phyloP scores from a whole-genome alignment of 2,888 invertebrate genomes.

The Dendrolimus pini region DNA sequence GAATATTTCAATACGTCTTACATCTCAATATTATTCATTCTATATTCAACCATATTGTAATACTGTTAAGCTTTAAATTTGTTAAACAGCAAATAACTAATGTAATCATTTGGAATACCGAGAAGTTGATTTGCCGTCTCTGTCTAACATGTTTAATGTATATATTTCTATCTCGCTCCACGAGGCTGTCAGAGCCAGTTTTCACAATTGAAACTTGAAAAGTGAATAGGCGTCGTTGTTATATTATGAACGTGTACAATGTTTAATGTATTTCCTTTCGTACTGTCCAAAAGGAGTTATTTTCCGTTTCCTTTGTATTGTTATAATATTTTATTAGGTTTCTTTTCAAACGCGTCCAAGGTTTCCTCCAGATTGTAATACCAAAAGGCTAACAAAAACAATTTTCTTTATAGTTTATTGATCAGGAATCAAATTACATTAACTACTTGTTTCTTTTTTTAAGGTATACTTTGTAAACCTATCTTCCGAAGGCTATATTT shows the following conservation, averaged over 20 bases:
- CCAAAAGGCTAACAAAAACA: too few species aligned
- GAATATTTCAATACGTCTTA: conserved; percentile 15
- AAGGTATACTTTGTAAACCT: too few species aligned
- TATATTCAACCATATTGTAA: conserved; percentile 14
- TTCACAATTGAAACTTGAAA: conserved; percentile 50
- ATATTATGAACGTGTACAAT: conserved; percentile 5
- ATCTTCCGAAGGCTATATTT: too few species aligned
- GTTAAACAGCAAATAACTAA: neutral
- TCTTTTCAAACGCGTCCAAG: neutral
- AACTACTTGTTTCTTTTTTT: too few species aligned
- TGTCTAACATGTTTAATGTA: conserved; percentile 9
- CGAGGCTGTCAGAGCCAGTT: conserved; percentile 55
- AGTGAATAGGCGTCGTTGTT: conserved; percentile 25
- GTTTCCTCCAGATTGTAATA: neutral
- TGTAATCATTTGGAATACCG: conserved; percentile 12
- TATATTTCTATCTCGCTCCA: conserved; percentile 27
- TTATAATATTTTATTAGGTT: neutral
- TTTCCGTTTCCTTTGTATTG: conserved; percentile 5
- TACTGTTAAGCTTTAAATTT: conserved; percentile 5
- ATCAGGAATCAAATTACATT: too few species aligned
- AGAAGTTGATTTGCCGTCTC: conserved; percentile 12
- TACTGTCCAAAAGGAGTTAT: neutral
- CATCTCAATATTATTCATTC: conserved; percentile 5
- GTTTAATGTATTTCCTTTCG: conserved; percentile 1
- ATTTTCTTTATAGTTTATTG: too few species aligned